Percentiles rank a stretch among this genome's conserved stretches.
Evolutionary conservation across 1,140 invertebrate genomes (phyloP).

Genomic region (Drosophila mayri): DNA sequence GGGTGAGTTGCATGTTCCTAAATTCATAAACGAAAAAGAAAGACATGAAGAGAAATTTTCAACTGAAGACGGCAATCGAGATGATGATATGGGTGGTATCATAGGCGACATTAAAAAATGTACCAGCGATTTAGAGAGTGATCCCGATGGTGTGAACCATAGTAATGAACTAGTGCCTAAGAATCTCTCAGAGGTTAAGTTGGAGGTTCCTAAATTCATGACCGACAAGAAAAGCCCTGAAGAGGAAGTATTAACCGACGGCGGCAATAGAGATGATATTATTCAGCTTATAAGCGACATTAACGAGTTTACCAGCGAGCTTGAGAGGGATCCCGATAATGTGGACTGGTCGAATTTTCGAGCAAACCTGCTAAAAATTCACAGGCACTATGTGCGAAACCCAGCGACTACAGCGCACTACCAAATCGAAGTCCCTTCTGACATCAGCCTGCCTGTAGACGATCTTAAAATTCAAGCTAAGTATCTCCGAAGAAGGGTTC

Average conservation of each 20-base stretch:
- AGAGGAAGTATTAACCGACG: background rate
- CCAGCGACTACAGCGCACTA: background rate
- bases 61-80: background rate
- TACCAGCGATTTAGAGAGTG: constrained; percentile 2
- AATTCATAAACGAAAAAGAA: background rate
- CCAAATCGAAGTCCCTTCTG: background rate
- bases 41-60: background rate
- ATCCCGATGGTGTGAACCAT: background rate
- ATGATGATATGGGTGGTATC: background rate
- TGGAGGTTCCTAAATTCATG: background rate
- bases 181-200: too few species aligned
- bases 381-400: constrained; percentile 26
- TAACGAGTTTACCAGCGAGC: constrained; percentile 24
- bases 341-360: constrained; percentile 50
- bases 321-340: constrained; percentile 20
- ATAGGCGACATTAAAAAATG: constrained; percentile 43
- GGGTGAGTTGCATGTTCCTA: background rate
- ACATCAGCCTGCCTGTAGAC: background rate
- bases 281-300: constrained; percentile 33
- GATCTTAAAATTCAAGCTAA: background rate
- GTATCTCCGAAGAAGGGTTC: background rate
- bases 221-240: background rate
- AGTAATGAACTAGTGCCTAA: background rate
- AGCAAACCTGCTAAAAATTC: constrained; percentile 41
- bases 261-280: background rate